Evolutionary conservation across 2,888 invertebrate genomes (phyloP), one percentile per base, ranked within the genome.

Genomic region (Vesta saturnalis): DNA sequence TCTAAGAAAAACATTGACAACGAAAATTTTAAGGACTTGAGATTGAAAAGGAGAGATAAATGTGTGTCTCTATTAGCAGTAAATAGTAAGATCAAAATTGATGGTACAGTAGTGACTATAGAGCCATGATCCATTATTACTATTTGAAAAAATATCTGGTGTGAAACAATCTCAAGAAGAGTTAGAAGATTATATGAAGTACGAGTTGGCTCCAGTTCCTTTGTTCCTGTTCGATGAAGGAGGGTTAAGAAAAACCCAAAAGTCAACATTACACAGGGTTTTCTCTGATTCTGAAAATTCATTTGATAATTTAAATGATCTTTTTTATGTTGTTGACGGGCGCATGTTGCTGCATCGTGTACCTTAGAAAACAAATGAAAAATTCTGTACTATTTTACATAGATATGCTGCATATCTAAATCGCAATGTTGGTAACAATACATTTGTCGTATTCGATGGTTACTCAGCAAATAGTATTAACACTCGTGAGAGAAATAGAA

Each of bases 11-110:
- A 46, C 46, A 60, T 22, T 1, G 14, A 46, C 1, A 21, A 16
- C 39, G 14, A 60, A 21, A 60, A 60, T 47, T 60, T 60, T 14
- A 21, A 22, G 8, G 21, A 60, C 8, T 43, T 60, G 3, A 60
- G 47, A 46, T 46, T 46, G 47, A 8, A 4, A 19, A 60, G 21
- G 22, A 47, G 22, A 47, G 60, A 60, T 22, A 19, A 47, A 8
- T 2, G 14, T 8, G n/a, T 8, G 35, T n/a, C 39, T 2, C 16
- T 56, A 56, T n/a, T 23, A 15, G 56, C 56, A 5, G 3, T 12
- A 10, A 43, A 2, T n/a, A n/a, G n/a, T n/a, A n/a, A n/a, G n/a
- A n/a, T n/a, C n/a, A n/a, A n/a, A n/a, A n/a, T n/a, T n/a, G n/a
- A n/a, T n/a, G n/a, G n/a, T n/a, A n/a, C n/a, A n/a, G n/a, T n/a